A percentile compares a stretch with the other conserved stretches of the same genome.
phyloP scores from a whole-genome alignment of 2,797 vertebrate species.

The Semotilus atromaculatus region DNA sequence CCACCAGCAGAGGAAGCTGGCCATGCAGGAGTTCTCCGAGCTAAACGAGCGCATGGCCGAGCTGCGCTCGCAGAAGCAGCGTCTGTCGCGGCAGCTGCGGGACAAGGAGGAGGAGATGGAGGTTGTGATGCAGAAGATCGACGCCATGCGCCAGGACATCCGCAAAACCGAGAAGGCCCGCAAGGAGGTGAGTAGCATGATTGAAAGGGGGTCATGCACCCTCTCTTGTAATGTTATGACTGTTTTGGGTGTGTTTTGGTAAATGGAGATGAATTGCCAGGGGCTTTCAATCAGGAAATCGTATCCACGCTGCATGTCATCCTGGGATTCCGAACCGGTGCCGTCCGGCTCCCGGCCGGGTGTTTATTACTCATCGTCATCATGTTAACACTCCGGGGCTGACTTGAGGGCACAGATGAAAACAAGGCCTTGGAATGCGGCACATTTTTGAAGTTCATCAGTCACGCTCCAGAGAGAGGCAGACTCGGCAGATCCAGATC shows the following conservation, averaged over 20 bases:
- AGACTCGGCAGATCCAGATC: conserved; percentile 46
- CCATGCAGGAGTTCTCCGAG: conserved; percentile 92
- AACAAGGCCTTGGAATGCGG: conserved; percentile 49
- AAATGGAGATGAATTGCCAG: conserved; percentile 2
- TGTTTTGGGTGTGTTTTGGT: not conserved
- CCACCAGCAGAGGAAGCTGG: conserved; percentile 90
- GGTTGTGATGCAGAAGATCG: conserved; percentile 86
- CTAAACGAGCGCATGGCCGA: conserved; percentile 90
- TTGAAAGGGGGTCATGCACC: not conserved
- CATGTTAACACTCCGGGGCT: conserved; percentile 20
- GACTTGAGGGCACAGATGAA: conserved; percentile 40
- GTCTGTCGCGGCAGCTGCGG: conserved; percentile 87
- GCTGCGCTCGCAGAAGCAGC: conserved; percentile 90
- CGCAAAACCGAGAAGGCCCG: conserved; percentile 89
- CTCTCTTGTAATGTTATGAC: conserved; percentile 21
- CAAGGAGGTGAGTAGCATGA: conserved; percentile 82
- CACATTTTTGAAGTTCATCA: conserved; percentile 56
- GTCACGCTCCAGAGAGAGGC: conserved; percentile 46
- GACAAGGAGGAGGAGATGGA: conserved; percentile 96
- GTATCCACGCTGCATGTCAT: not conserved
- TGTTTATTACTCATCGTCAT: conserved; percentile 48
- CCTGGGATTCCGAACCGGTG: not conserved
- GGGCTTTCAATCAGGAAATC: not conserved
- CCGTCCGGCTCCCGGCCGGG: not conserved
- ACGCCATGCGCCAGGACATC: conserved; percentile 87